These are phyloP conservation scores for Habrosyne pyritoides DNA, from an alignment of 2,888 invertebrate genomes.

Conservation along the genomic window DNA sequence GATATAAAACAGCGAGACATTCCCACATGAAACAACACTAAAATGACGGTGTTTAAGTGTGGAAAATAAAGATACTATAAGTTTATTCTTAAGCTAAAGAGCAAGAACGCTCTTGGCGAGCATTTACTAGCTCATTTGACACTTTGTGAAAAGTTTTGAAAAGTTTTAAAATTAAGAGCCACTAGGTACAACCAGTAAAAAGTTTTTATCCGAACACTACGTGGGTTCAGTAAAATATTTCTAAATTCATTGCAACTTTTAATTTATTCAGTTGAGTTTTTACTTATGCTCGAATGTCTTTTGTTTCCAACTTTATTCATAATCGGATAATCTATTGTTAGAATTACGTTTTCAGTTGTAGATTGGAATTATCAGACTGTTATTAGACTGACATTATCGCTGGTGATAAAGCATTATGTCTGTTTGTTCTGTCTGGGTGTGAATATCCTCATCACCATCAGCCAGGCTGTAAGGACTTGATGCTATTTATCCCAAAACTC, in stretches of 20 bases:
- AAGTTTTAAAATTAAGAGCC: neutral
- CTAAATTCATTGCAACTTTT: neutral
- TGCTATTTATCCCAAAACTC: no score
- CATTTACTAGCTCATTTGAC: conserved; percentile 1
- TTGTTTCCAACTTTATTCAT: neutral
- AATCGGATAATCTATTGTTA: neutral
- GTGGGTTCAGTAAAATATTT: neutral
- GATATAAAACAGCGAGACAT: no score
- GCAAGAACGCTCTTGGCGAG: neutral
- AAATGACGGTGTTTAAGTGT: neutral
- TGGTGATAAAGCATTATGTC: no score
- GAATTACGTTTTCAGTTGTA: no score
- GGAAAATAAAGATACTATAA: neutral
- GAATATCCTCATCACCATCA: no score
- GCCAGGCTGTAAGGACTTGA: no score
- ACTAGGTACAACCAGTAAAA: neutral
- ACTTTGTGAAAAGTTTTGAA: neutral
- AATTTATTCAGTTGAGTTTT: neutral
- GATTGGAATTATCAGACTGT: no score
- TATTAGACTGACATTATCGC: no score
- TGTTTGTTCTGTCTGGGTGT: no score
- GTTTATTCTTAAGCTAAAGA: neutral
- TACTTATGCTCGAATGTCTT: neutral
- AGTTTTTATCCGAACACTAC: neutral
- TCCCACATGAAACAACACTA: no score